Evolutionary conservation across 1,140 invertebrate species (phyloP), one percentile per base, ranked within the genome.

Genomic region (Rhizoglyphus robini): DNA sequence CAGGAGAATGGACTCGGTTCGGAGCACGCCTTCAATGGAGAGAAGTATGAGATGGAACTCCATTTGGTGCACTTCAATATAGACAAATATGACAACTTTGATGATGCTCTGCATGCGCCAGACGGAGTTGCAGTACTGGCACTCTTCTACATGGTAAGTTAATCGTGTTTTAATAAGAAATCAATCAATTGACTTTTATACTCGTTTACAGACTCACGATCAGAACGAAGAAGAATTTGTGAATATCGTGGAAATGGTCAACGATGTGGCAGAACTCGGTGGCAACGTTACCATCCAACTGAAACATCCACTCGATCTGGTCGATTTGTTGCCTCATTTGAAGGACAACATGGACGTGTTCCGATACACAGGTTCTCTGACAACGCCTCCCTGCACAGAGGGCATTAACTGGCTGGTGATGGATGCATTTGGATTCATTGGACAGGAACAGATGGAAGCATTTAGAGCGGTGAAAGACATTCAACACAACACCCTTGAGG

Each of bases 1-100:
- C 80, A 83, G 54, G 84, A 88, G 65, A 84, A 90, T 69, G 78
- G 79, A 0, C 75, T 83, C 51, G 92, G 92, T 30, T 91, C 88
- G 1, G 93, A 96, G 76, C 90, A 93, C 77, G 81, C 81, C 25
- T 84, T 96, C n/a, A 86, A 90, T 70, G 82, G 82, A 27, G 72
- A 73, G 63, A 76, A 76, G 73, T 83, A 73, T 65, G 74, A 74
- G 5, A 49, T 72, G 30, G 74, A 75, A 67, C 72, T 74, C 49
- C 86, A 88, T 72, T 76, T 87, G 5, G 86, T 88, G 1, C 84
- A 86, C 73, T 82, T 81, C 66, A 80, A 83, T 4, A 8, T 8
- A 8, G 77, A 74, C 36, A 74, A 79, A 20, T 84, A 83, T 69
- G 73, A 70, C 0, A 83, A 78, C 67, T 70, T 82, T 13, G 74